These are phyloP conservation scores for Epizoanthus fatuus DNA, from an alignment of 92 coral and sea anemone species.

Conservation along the genomic window DNA sequence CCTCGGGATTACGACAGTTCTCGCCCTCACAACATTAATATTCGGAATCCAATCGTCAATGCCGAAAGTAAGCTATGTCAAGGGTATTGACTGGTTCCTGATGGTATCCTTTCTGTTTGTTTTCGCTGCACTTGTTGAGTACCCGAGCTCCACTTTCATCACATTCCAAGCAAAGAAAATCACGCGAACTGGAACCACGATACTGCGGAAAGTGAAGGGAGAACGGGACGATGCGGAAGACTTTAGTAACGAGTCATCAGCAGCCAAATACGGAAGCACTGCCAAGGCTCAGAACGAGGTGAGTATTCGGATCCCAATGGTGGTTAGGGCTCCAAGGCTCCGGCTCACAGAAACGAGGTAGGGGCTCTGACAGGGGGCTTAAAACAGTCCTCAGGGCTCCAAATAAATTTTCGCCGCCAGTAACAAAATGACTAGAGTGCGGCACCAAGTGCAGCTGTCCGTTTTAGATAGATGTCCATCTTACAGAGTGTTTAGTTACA, in stretches of 20 bases:
- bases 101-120: slow-evolving; percentile 91
- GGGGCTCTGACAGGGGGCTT: too few species aligned
- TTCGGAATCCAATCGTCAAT: slow-evolving; percentile 94
- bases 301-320: not conserved
- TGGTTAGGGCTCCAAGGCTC: not conserved
- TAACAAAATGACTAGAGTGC: too few species aligned
- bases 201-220: slow-evolving; percentile 85
- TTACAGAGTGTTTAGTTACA: too few species aligned
- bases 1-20: slow-evolving; percentile 98
- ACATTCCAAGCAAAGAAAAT: slow-evolving; percentile 92
- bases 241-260: slow-evolving; percentile 38
- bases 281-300: slow-evolving; percentile 51
- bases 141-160: slow-evolving; percentile 92
- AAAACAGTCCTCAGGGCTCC: too few species aligned
- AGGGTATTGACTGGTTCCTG: slow-evolving; percentile 96
- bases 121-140: slow-evolving; percentile 95
- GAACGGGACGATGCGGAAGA: slow-evolving; percentile 49
- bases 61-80: slow-evolving; percentile 97
- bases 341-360: too few species aligned
- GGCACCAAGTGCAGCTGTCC: too few species aligned
- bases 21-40: slow-evolving; percentile 94
- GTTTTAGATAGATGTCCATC: too few species aligned
- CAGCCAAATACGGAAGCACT: slow-evolving; percentile 74
- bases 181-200: slow-evolving; percentile 78
- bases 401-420: too few species aligned